Evolutionary conservation across 30 jellyfish, hydroid and myxozoan genomes (phyloP).

Genomic region (Cassiopea xamachana): DNA sequence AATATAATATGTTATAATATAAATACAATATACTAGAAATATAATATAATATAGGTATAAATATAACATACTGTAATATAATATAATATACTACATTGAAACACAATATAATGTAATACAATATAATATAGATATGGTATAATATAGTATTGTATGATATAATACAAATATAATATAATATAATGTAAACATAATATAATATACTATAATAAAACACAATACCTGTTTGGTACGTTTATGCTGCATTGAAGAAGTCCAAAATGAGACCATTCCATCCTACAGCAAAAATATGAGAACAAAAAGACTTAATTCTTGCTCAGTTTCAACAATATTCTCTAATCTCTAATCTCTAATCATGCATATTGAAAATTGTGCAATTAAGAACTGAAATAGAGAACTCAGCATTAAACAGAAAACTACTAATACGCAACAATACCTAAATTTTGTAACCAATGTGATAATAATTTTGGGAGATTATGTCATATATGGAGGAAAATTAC

Average conservation of each 20-base stretch:
- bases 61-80: background rate
- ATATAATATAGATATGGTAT: background rate
- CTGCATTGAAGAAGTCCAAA: conserved; percentile 80
- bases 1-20: background rate
- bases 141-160: background rate
- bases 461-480: no score
- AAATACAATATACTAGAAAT: background rate
- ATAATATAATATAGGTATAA: background rate
- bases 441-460: no score
- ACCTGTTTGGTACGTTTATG: conserved; percentile 92
- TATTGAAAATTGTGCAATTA: no score
- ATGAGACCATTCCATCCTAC: conserved; percentile 95
- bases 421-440: no score
- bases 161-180: background rate
- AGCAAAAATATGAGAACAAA: background rate
- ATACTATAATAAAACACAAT: background rate
- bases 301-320: background rate
- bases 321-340: no score
- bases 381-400: no score
- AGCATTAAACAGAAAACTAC: no score
- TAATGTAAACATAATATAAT: background rate
- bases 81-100: background rate
- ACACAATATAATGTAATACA: background rate
- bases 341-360: no score
- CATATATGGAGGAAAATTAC: no score